Conservation (phyloP, 2,888 invertebrate genomes). For the Ditula angustiorana region DNA sequence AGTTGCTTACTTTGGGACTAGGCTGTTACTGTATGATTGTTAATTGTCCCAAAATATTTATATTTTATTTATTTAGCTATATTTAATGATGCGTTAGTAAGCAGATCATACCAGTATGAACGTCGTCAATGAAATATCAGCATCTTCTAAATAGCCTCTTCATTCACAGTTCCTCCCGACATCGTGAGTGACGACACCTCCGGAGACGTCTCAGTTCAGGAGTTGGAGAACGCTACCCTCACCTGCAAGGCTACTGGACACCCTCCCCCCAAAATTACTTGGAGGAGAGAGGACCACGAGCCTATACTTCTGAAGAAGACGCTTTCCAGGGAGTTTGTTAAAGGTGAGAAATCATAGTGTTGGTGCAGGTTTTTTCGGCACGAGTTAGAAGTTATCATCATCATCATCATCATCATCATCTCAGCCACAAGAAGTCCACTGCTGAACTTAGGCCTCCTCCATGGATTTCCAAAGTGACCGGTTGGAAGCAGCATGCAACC, state of each 20-base stretch:
- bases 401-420: too few relatives aligned
- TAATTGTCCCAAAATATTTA: too few relatives aligned
- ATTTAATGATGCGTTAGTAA: too few relatives aligned
- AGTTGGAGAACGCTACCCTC: slow-evolving; percentile 93
- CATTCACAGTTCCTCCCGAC: slow-evolving; percentile 89
- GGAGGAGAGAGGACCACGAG: slow-evolving; percentile 92
- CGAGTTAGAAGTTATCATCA: too few relatives aligned
- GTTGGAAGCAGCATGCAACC: too few relatives aligned
- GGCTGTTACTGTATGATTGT: too few relatives aligned
- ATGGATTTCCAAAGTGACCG: too few relatives aligned
- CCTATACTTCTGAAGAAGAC: slow-evolving; percentile 85
- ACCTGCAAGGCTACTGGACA: slow-evolving; percentile 93
- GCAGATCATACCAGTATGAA: too few relatives aligned
- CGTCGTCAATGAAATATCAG: not conserved
- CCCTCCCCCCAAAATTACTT: slow-evolving; percentile 92
- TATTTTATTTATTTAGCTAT: too few relatives aligned
- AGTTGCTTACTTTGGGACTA: too few relatives aligned
- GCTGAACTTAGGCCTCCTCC: too few relatives aligned
- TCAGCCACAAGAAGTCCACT: too few relatives aligned
- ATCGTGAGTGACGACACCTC: slow-evolving; percentile 92
- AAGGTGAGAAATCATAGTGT: slow-evolving; percentile 59
- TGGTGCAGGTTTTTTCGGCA: not conserved
- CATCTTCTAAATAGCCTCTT: slow-evolving; percentile 12
- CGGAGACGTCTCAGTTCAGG: slow-evolving; percentile 92
- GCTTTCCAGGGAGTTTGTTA: slow-evolving; percentile 75